Conservation (phyloP, 2,113 vertebrate genomes). For the Leptobrachium ailaonicum region DNA sequence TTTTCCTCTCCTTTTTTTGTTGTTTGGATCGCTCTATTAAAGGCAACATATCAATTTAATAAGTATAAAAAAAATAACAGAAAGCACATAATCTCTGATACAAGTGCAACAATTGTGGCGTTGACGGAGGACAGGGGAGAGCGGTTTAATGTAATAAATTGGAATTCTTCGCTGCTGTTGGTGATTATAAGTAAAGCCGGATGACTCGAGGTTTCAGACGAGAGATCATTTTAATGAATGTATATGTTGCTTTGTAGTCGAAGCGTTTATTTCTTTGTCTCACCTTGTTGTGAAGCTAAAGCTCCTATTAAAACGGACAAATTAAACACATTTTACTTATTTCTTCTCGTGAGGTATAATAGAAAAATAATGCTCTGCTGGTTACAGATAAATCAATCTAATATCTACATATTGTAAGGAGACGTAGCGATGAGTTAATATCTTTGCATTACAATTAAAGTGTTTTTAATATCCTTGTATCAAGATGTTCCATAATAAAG, state of each 20-base stretch:
- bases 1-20: neutral
- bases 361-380: too few species aligned
- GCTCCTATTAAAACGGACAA: neutral
- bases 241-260: slow-evolving; percentile 51
- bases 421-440: too few species aligned
- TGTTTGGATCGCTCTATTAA: slow-evolving; percentile 57
- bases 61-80: slow-evolving; percentile 44
- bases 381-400: too few species aligned
- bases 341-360: too few species aligned
- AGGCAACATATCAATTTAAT: slow-evolving; percentile 57
- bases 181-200: slow-evolving; percentile 35
- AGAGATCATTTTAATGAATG: slow-evolving; percentile 52
- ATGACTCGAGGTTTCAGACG: slow-evolving; percentile 48
- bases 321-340: neutral
- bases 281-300: neutral
- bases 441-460: too few species aligned
- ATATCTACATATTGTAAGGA: too few species aligned
- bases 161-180: slow-evolving; percentile 48
- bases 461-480: too few species aligned
- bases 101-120: slow-evolving; percentile 52
- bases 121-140: neutral
- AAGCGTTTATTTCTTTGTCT: slow-evolving; percentile 7
- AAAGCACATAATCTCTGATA: slow-evolving; percentile 49
- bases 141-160: slow-evolving; percentile 55
- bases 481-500: too few species aligned